Base-by-base conservation (phyloP, 2,113 vertebrate species). In the Oostethus manadensis region DNA sequence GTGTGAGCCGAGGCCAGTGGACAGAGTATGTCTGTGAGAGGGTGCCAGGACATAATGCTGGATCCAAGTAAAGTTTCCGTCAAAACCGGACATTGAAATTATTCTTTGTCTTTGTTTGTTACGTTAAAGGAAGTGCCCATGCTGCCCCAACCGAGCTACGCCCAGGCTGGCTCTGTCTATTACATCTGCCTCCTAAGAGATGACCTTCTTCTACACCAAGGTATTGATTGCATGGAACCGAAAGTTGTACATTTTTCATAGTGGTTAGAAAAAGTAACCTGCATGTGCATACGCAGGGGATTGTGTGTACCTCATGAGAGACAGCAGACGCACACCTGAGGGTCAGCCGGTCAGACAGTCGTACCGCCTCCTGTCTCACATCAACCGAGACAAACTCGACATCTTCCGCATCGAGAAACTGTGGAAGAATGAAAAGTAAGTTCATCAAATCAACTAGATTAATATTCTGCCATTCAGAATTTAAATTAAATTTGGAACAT, bases 331-430 rank as follows among this genome's bases (percentile, higher is more conserved):
- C 40, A 93, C 93, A 1, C 89, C 93, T 0, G 96, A 98, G 35
- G 96, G 97, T 14, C 96, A 98, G 82, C 95, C 95, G 0, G 91
- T 99, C 35, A 89, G 97, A 1, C 97, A 98, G 77, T 99, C 97
- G 0, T 99, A 99, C 64, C 90, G 94, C 0, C 92, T 98, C 21
- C 81, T 99, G 62, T 93, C 95, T 65, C 95, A 98, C 82, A 82
- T 98, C 81, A 98, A 98, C 86, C 82, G 94, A 56, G 95, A 98
- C 65, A 98, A 98, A 70, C 92, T 99, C 1, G 97, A 99, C 74
- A 99, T 99, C 83, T 99, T 99, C 89, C 93, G 97, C 58, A 98
- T 99, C 1, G 97, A 99, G 78, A 99, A 99, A 40, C 94, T 99
- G 65, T 99, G 97, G 97, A 99, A 98, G 70, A 98, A 96, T 1